A percentile compares a stretch with the other conserved stretches of the same genome.
These are phyloP conservation scores for Sinelater perroti DNA, from an alignment of 2,888 invertebrate species.

Conservation along the genomic window DNA sequence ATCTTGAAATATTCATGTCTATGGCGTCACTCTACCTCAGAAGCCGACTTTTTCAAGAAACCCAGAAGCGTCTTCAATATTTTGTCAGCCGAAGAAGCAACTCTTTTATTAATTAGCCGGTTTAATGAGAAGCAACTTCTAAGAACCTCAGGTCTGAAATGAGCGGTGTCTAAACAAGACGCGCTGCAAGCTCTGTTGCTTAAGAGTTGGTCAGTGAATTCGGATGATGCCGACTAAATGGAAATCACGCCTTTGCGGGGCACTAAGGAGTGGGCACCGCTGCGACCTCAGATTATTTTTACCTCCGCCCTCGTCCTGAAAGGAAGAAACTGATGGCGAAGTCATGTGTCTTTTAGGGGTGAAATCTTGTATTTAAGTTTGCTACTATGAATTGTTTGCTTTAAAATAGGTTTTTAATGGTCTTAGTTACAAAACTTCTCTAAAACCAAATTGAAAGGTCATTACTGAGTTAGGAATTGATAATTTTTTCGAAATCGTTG, in stretches of 20 bases:
- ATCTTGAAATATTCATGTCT: conserved; percentile 67
- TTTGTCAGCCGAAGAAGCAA: conserved; percentile 81
- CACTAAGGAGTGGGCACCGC: conserved; percentile 85
- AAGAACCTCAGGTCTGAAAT: conserved; percentile 78
- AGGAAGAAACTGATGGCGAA: conserved; percentile 71
- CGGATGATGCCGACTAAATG: conserved; percentile 68
- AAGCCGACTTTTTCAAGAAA: conserved; percentile 60
- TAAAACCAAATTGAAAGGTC: too few species aligned
- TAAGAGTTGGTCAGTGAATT: conserved; percentile 73
- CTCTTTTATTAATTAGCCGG: conserved; percentile 76
- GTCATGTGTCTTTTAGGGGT: too few species aligned
- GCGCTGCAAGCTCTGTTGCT: conserved; percentile 81
- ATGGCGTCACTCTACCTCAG: conserved; percentile 72
- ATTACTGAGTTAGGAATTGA: too few species aligned
- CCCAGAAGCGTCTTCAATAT: conserved; percentile 63
- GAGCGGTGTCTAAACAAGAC: conserved; percentile 82
- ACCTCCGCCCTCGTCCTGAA: conserved; percentile 73
- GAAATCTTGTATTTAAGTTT: too few species aligned
- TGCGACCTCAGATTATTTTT: conserved; percentile 83
- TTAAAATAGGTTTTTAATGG: too few species aligned
- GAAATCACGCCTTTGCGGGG: conserved; percentile 69
- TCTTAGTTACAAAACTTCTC: too few species aligned
- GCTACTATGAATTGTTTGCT: too few species aligned
- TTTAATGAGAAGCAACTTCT: conserved; percentile 81
- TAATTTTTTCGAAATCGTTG: too few species aligned